phyloP scores from a whole-genome alignment of 2,797 vertebrate species.

The Bothrops alternatus region DNA sequence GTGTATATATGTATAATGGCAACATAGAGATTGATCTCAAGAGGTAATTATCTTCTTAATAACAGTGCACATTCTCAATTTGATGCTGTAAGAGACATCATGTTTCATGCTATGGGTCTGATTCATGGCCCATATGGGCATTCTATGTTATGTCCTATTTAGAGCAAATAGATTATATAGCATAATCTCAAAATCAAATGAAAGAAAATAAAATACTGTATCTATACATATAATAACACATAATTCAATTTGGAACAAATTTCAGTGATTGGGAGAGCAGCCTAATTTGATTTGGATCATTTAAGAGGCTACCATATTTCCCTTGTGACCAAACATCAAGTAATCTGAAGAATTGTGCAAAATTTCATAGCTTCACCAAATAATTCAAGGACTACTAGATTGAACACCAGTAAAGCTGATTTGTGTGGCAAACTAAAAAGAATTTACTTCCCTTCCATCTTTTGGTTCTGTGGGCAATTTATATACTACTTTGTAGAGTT shows the following conservation, averaged over 20 bases:
- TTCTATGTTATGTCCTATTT: not conserved
- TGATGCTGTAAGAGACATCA: not conserved
- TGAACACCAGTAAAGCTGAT: not conserved
- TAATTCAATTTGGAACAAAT: not conserved
- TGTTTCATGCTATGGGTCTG: not conserved
- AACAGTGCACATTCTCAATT: not conserved
- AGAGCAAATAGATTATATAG: not conserved
- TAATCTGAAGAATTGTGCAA: not conserved
- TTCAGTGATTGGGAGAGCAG: not conserved
- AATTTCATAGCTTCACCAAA: not conserved
- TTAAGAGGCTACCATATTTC: not conserved
- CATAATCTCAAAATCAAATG: not conserved
- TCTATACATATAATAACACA: not conserved
- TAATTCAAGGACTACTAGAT: not conserved
- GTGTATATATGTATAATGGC: not conserved
- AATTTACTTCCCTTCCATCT: not conserved
- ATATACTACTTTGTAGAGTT: not conserved
- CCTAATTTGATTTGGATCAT: not conserved
- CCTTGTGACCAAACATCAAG: not conserved
- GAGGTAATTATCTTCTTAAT: not conserved
- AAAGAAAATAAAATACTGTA: not conserved
- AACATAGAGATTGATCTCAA: not conserved
- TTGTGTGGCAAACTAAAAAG: not conserved
- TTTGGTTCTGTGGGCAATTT: not conserved
- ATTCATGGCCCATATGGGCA: not conserved